Evolutionary conservation across 2,797 vertebrate species (phyloP).

Genomic region (Pseudotriccus pelzelni): DNA sequence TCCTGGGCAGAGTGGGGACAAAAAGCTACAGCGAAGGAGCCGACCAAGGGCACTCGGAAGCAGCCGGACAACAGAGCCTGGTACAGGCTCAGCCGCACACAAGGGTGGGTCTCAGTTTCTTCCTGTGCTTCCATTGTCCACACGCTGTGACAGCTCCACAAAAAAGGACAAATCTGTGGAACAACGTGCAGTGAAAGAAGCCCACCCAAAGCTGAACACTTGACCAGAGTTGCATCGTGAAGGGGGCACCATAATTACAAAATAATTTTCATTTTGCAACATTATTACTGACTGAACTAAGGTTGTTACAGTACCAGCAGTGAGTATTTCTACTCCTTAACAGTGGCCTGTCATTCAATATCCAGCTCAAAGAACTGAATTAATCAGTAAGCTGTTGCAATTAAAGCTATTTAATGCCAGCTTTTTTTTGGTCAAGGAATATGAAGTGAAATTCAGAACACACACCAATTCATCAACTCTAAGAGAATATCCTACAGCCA

Average conservation of each 20-base stretch:
- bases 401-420: background rate
- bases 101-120: background rate
- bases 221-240: accelerated
- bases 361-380: background rate
- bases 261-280: background rate
- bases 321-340: background rate
- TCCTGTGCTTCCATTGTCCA: background rate
- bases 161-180: background rate
- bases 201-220: background rate
- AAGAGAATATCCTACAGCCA: background rate
- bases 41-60: accelerated
- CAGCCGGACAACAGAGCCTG: accelerated
- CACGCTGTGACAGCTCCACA: background rate
- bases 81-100: background rate
- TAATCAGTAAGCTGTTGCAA: background rate
- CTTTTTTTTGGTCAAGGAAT: background rate
- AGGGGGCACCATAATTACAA: background rate
- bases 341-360: background rate
- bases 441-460: background rate
- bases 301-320: background rate
- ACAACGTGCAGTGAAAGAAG: background rate
- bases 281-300: background rate
- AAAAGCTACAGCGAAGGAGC: background rate
- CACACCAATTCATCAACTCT: background rate
- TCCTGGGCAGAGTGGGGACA: background rate